Evolutionary conservation across 2,888 invertebrate genomes (phyloP).

Genomic region (Oscheius onirici): DNA sequence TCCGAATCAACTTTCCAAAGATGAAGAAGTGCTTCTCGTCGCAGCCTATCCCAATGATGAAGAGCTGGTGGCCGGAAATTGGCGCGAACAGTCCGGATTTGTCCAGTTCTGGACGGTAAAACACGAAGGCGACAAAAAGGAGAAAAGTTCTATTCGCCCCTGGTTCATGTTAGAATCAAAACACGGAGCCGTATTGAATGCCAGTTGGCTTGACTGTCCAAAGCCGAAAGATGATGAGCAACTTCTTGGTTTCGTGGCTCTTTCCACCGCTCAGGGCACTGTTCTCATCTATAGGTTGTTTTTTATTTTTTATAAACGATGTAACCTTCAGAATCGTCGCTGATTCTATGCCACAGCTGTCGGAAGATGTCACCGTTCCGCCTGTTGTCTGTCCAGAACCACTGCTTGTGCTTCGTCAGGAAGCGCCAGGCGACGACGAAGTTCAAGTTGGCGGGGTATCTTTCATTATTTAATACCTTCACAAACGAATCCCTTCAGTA

Average conservation of each 20-base stretch:
- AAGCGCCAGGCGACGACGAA: neutral
- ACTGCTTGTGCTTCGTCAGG: constrained; percentile 12
- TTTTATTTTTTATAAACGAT: too few species aligned
- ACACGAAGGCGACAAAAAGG: neutral
- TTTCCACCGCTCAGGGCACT: constrained; percentile 39
- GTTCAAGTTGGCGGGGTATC: neutral
- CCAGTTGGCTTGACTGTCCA: constrained; percentile 40
- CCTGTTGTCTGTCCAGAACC: constrained; percentile 1
- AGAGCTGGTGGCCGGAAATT: neutral
- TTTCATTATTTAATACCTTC: too few species aligned
- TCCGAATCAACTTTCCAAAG: constrained; percentile 10
- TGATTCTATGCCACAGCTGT: neutral
- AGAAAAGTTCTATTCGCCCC: neutral
- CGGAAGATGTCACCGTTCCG: neutral
- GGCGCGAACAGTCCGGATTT: neutral
- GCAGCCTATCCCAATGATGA: constrained; percentile 15
- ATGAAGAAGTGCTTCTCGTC: constrained; percentile 29
- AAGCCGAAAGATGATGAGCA: constrained; percentile 5
- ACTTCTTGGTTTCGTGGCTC: constrained; percentile 42
- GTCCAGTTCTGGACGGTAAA: constrained; percentile 25
- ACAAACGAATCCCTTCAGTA: constrained; percentile 4
- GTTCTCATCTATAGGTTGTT: constrained; percentile 44
- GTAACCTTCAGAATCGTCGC: constrained; percentile 7
- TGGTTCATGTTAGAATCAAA: constrained; percentile 21
- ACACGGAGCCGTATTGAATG: constrained; percentile 35